phyloP scores from a whole-genome alignment of 1,140 invertebrate genomes.

The Zophobas morio region DNA sequence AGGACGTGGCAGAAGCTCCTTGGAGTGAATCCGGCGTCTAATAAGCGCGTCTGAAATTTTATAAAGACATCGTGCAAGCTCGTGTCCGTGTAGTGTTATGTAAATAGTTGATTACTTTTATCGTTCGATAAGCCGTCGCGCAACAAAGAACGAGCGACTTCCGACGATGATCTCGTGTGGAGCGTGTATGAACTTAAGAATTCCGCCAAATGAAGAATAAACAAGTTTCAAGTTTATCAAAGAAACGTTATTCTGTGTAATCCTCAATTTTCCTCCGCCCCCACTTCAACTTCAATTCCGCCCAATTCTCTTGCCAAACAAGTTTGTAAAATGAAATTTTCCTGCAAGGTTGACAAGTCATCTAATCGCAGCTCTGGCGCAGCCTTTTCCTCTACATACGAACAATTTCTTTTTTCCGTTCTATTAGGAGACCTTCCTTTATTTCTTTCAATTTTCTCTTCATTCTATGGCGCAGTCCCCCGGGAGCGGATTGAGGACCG shows the following conservation, averaged over 20 bases:
- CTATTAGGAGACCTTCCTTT: constrained; percentile 63
- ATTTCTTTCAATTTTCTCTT: constrained; percentile 66
- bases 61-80: constrained; percentile 34
- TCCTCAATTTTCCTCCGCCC: constrained; percentile 58
- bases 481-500: constrained; percentile 55
- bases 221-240: constrained; percentile 59
- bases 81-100: constrained; percentile 27
- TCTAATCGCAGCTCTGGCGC: constrained; percentile 61
- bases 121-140: constrained; percentile 29
- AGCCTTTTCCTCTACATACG: constrained; percentile 58
- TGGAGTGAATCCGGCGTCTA: constrained; percentile 8
- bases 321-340: constrained; percentile 67
- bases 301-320: constrained; percentile 65
- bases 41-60: constrained; percentile 29
- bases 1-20: too few species aligned
- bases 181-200: constrained; percentile 41
- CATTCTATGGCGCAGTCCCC: constrained; percentile 61
- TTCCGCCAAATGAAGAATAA: constrained; percentile 55
- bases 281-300: constrained; percentile 64
- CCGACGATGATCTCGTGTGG: constrained; percentile 17
- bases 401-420: constrained; percentile 64
- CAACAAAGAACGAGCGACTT: constrained; percentile 31
- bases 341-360: constrained; percentile 65
- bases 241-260: constrained; percentile 59
- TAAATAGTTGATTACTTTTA: constrained; percentile 41